phyloP scores from a whole-genome alignment of 2,888 invertebrate species.

The Hypercompe scribonia region DNA sequence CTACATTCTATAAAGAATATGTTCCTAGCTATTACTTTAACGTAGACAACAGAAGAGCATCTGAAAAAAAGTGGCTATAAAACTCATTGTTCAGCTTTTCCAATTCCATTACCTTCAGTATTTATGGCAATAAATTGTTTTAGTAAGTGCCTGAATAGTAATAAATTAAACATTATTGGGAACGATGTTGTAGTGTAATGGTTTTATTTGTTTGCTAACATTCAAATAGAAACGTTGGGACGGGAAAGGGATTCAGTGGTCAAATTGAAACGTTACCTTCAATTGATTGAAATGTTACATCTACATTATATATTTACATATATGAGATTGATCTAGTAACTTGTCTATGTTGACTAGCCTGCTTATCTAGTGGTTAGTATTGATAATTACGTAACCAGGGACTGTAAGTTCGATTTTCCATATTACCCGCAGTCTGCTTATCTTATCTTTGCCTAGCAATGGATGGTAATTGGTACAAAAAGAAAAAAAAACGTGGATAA shows the following conservation, averaged over 20 bases:
- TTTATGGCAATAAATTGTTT: not conserved
- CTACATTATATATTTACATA: too few relatives aligned
- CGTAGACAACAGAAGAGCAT: not conserved
- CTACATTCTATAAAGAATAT: too few relatives aligned
- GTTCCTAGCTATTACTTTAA: not conserved
- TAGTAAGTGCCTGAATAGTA: not conserved
- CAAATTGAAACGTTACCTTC: not conserved
- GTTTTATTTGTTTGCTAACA: not conserved
- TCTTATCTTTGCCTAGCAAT: too few relatives aligned
- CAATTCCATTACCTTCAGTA: not conserved
- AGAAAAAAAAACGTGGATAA: too few relatives aligned
- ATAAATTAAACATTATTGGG: not conserved
- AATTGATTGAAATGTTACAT: not conserved
- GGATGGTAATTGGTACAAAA: too few relatives aligned
- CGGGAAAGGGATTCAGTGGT: not conserved
- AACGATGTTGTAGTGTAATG: not conserved
- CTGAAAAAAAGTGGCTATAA: not conserved
- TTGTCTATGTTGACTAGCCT: too few relatives aligned
- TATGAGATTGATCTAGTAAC: too few relatives aligned
- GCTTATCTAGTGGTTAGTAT: too few relatives aligned
- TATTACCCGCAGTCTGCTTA: too few relatives aligned
- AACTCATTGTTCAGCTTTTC: not conserved
- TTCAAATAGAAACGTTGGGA: not conserved
- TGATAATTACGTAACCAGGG: too few relatives aligned
- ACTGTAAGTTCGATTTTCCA: too few relatives aligned